Evolutionary conservation across 1,140 invertebrate species (phyloP).

Genomic region (Pseudoatta argentina): DNA sequence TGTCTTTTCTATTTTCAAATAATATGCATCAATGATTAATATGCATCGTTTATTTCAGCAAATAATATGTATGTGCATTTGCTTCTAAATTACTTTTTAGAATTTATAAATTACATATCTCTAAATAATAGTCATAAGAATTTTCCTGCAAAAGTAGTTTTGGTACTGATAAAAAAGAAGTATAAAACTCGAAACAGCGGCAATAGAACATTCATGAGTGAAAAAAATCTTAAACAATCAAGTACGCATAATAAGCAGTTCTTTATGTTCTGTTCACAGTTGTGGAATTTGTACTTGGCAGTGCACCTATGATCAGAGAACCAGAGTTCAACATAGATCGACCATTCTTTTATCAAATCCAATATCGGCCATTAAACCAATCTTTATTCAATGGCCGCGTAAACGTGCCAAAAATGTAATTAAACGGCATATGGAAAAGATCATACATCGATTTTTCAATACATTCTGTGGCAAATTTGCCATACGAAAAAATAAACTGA

Average conservation of each 20-base stretch:
- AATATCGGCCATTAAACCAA: not conserved
- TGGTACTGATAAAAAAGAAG: not conserved
- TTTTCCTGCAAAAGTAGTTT: not conserved
- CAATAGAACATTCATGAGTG: not conserved
- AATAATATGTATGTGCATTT: not conserved
- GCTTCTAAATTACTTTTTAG: too few species aligned
- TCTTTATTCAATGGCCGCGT: constrained; percentile 19
- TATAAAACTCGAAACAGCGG: not conserved
- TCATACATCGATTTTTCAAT: not conserved
- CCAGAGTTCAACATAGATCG: not conserved
- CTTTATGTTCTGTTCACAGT: not conserved
- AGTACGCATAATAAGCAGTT: not conserved
- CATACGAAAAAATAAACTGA: not conserved
- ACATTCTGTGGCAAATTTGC: not conserved
- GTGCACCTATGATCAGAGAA: not conserved
- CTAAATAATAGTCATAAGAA: not conserved
- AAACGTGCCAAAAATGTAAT: not conserved
- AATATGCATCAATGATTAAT: not conserved
- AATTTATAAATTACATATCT: not conserved
- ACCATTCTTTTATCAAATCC: constrained; percentile 40
- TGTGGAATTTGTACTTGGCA: not conserved
- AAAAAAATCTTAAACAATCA: not conserved
- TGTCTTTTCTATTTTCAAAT: not conserved
- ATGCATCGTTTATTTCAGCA: too few species aligned
- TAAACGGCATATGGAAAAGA: not conserved